Base-by-base conservation (phyloP, 2,113 vertebrate genomes). In the Petromus typicus region DNA sequence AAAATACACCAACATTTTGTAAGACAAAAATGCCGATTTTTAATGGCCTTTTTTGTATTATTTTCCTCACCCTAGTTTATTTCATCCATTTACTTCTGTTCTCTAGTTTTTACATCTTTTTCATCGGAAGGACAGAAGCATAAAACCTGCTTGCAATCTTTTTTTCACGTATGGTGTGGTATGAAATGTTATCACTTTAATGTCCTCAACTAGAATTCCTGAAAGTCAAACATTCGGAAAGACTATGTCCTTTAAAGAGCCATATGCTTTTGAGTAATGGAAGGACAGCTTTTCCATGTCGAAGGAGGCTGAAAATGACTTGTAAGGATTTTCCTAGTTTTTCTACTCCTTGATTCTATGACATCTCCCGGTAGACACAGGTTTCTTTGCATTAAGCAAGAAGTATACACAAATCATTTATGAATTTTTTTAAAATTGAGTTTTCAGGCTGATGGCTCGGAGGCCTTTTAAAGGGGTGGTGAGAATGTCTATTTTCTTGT, bases 181-280 rank as follows among this genome's bases (percentile, higher is more conserved):
- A 63, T 48, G 56, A 25, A 95, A 71, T 40, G 45, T 34, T n/a
- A 45, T 90, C 48, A 43, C 27, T 83, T 69, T 84, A 69, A 82
- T 18, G 63, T n/a, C 18, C 9, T 89, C 43, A 78, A 61, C 54
- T 45, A 63, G 59, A 75, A 75, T 63, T 56, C 45, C 45, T 67
- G 79, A 92, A 93, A 92, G 92, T 14, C 73, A 90, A 94, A 86
- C 73, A n/a, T 48, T 66, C 23, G 64, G 63, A 86, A 86, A 95
- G 40, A 27, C 23, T 67, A 20, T 5, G 3, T 93, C 57, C 91
- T 82, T 95, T 63, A 22, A 64, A 93, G 85, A 48, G 79, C 73
- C 75, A 1, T 7, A 10, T 67, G 56, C 45, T 45, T 94, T 71
- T 81, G n/a, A 84, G 76, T n/a, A 5, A 45, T 43, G 79, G 56